Evolutionary conservation across 2,888 invertebrate species (phyloP).

Genomic region (Orchestes rusci): DNA sequence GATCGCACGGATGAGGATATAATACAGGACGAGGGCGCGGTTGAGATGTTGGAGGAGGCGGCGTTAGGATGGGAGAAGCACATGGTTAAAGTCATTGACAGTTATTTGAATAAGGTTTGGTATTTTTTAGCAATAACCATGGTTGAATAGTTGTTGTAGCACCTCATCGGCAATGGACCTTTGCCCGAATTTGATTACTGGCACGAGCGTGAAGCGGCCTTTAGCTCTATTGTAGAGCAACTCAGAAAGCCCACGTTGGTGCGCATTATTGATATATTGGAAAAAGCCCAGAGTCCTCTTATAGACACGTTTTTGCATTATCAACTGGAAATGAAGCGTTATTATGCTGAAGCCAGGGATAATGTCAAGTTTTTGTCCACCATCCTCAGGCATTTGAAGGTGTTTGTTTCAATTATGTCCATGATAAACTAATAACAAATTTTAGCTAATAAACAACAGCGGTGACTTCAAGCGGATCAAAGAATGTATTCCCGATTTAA

Average conservation of each 20-base stretch:
- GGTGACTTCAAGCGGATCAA: constrained; percentile 64
- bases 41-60: constrained; percentile 54
- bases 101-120: constrained; percentile 47
- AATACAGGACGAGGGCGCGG: constrained; percentile 46
- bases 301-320: constrained; percentile 54
- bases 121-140: background rate
- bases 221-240: constrained; percentile 75
- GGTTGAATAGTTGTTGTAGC: constrained; percentile 36
- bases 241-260: constrained; percentile 64
- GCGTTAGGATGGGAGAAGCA: constrained; percentile 60
- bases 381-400: constrained; percentile 64
- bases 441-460: constrained; percentile 38
- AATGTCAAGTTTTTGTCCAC: constrained; percentile 73
- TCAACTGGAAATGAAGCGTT: constrained; percentile 55
- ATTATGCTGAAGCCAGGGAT: constrained; percentile 66
- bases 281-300: constrained; percentile 49
- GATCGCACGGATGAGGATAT: constrained; percentile 34
- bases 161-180: constrained; percentile 66
- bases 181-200: constrained; percentile 82
- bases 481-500: constrained; percentile 67
- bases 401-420: constrained; percentile 26
- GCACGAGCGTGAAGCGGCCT: constrained; percentile 70
- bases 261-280: constrained; percentile 54
- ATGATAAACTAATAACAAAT: background rate
- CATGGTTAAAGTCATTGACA: constrained; percentile 52